Evolutionary conservation across 2,797 vertebrate genomes (phyloP).

Genomic region (Delichon dasypus): DNA sequence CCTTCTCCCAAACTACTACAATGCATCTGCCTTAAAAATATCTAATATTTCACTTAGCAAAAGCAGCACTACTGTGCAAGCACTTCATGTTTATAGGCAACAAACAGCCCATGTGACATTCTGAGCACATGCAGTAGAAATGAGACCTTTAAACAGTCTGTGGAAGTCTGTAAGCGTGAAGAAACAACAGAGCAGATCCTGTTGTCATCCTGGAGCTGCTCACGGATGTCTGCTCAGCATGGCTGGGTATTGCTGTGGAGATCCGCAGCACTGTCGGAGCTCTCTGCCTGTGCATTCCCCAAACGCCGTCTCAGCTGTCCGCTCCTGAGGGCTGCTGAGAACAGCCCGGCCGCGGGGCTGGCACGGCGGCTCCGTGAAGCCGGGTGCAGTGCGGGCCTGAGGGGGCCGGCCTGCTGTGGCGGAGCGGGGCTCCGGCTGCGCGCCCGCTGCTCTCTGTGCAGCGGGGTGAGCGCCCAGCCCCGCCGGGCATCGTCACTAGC

Average conservation of each 20-base stretch:
- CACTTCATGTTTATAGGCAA: background rate
- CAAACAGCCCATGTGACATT: background rate
- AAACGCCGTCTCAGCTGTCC: background rate
- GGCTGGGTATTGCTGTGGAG: background rate
- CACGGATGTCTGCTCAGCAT: background rate
- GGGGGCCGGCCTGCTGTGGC: background rate
- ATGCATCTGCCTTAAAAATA: background rate
- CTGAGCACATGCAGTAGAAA: background rate
- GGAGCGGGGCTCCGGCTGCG: background rate
- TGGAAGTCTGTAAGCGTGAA: accelerated
- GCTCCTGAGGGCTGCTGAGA: background rate
- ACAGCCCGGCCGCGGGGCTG: accelerated
- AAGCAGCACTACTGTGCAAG: background rate
- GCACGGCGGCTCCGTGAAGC: background rate
- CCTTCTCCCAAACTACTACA: background rate
- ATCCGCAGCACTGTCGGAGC: background rate
- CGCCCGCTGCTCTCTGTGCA: background rate
- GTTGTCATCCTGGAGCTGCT: background rate
- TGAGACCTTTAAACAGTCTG: background rate
- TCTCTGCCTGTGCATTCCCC: background rate
- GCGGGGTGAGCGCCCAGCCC: background rate
- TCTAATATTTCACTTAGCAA: background rate
- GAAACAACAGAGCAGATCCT: background rate
- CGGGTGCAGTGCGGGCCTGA: background rate
- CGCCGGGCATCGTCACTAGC: accelerated